Evolutionary conservation across 1,140 invertebrate genomes (phyloP).

Genomic region (Cyrtorhinus lividipennis): DNA sequence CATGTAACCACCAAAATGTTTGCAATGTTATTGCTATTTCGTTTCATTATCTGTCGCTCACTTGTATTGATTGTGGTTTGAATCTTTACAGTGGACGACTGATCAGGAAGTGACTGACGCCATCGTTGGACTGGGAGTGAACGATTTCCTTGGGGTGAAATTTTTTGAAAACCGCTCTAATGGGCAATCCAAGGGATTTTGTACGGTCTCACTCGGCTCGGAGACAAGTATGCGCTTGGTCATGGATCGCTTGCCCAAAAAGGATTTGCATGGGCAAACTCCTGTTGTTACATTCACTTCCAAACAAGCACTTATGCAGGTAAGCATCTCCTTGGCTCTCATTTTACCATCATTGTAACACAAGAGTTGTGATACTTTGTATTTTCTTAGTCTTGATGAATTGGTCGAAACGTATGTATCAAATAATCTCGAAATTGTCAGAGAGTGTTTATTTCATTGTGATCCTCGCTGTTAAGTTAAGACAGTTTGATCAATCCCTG

Average conservation of each 20-base stretch:
- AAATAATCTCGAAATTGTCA: not conserved
- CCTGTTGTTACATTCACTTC: conserved; percentile 90
- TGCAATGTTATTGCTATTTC: not conserved
- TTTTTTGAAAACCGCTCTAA: conserved; percentile 99
- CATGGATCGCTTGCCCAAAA: conserved; percentile 84
- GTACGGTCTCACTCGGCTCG: conserved; percentile 79
- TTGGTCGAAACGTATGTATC: not conserved
- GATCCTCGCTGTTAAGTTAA: too few species aligned
- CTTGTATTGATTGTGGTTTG: not conserved
- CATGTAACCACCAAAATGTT: conserved; percentile 26
- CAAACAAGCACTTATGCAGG: conserved; percentile 64
- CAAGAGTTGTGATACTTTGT: not conserved
- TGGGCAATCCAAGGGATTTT: conserved; percentile 98
- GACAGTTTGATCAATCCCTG: too few species aligned
- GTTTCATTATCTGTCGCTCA: not conserved
- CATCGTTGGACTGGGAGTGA: conserved; percentile 70
- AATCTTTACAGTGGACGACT: conserved; percentile 75
- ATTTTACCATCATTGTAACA: not conserved
- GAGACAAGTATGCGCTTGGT: conserved; percentile 79
- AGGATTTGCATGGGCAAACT: conserved; percentile 87
- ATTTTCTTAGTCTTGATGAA: not conserved
- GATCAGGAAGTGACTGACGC: conserved; percentile 89
- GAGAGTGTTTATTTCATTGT: not conserved
- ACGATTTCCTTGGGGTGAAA: conserved; percentile 93
- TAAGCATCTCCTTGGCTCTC: too few species aligned